Base-by-base conservation (phyloP, 2,888 invertebrate species). In the Drosophila meridiana region DNA sequence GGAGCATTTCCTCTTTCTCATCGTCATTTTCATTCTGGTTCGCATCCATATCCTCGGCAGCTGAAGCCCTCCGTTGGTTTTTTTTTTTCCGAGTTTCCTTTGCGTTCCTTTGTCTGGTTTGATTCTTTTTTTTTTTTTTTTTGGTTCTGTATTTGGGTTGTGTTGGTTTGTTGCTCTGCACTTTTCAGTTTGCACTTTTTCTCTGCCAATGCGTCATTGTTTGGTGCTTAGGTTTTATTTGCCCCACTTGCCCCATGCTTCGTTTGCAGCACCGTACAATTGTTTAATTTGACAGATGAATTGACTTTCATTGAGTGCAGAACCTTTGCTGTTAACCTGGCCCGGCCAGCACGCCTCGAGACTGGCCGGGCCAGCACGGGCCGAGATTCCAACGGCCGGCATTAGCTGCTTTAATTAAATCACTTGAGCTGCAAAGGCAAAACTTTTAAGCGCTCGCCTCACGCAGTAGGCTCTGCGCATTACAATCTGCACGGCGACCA, bases 281-380 rank as follows among this genome's bases (percentile, higher is more conserved):
- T 83, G 83, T 77, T 81, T 83, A 83, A 83, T 81, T 84, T 86
- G 87, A 87, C 86, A 80, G 80, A 73, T 83, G 87, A 80, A 85
- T 86, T 83, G 76, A 68, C 74, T 79, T 79, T 76, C 67, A 76
- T 76, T 73, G 62, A 68, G 69, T 61, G 40, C 14, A 28, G 47
- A 9, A 62, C 58, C 61, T 75, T 62, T 59, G 34, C 55, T 14
- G 50, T 52, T 65, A 42, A 55, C 43, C 47, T 20, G 56, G 40
- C 34, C 61, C 11, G 52, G 40, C 40, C 62, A 32, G 42, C 43
- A 34, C 11, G 47, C 43, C 34, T 66, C 5, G 11, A 42, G 55
- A n/a, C 30, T 42, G 36, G 13, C 34, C 43, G 55, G 50, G 14
- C 28, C 26, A 28, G 53, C 32, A 45, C 28, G 20, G 40, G 13